Conservation (phyloP, 1,140 invertebrate genomes). For the Zaprionus vittiger region DNA sequence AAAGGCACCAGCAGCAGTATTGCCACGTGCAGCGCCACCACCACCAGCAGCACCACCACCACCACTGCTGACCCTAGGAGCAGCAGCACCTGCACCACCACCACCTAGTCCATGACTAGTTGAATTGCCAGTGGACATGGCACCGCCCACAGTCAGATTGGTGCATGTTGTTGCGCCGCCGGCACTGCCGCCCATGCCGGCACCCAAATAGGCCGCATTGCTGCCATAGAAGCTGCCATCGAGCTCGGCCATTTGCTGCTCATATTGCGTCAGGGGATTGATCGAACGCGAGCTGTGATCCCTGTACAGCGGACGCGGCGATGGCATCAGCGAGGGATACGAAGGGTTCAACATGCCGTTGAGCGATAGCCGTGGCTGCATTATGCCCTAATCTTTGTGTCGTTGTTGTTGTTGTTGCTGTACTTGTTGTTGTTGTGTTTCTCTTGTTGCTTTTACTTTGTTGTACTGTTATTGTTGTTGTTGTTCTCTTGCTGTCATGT, state of each 20-base stretch:
- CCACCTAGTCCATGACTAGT: constrained; percentile 21
- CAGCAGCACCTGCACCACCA: constrained; percentile 31
- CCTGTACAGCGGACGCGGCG: constrained; percentile 75
- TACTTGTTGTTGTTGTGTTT: constrained; percentile 28
- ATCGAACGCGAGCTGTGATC: constrained; percentile 80
- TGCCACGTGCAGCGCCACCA: constrained; percentile 31
- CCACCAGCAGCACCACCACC: constrained; percentile 12
- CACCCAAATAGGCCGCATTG: constrained; percentile 74
- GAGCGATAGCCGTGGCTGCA: constrained; percentile 81
- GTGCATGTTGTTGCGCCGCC: constrained; percentile 70
- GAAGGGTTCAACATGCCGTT: constrained; percentile 78
- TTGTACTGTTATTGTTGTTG: constrained; percentile 29
- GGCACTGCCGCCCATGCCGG: constrained; percentile 69
- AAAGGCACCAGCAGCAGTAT: constrained; percentile 48
- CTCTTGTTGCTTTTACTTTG: constrained; percentile 27
- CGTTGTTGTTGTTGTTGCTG: constrained; percentile 17
- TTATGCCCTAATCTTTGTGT: constrained; percentile 61
- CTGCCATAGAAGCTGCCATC: constrained; percentile 78
- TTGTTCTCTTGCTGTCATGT: constrained; percentile 50
- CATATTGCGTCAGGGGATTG: constrained; percentile 77
- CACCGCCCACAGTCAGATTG: constrained; percentile 63
- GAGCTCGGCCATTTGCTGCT: constrained; percentile 81
- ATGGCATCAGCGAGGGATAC: constrained; percentile 79
- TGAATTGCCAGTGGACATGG: constrained; percentile 8
- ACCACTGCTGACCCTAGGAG: not conserved